Conservation (phyloP, 2,113 vertebrate species). For the Cacatua alba region DNA sequence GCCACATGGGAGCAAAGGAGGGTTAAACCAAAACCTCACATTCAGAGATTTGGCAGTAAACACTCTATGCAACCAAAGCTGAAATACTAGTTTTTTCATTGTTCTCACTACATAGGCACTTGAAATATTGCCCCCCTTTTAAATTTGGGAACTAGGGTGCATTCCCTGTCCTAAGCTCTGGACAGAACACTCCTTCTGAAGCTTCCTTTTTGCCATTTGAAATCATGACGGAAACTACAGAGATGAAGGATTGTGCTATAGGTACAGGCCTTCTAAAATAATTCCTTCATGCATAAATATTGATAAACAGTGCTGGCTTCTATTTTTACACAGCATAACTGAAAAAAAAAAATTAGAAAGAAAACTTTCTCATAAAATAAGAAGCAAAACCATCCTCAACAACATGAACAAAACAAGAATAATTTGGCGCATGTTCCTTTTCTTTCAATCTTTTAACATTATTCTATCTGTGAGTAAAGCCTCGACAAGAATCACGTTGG, state of each 20-base stretch:
- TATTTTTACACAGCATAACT: not conserved
- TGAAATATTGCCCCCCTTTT: not conserved
- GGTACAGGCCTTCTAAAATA: not conserved
- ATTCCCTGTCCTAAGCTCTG: not conserved
- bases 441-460: not conserved
- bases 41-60: not conserved
- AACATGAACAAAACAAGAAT: not conserved
- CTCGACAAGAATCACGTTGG: not conserved
- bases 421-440: not conserved
- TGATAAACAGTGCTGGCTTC: not conserved
- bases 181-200: not conserved
- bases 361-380: not conserved
- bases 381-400: not conserved
- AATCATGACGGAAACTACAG: not conserved
- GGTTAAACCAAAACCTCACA: not conserved
- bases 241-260: not conserved
- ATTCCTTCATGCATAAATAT: not conserved
- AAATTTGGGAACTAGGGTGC: not conserved
- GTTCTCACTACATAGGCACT: not conserved
- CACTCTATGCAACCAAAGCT: not conserved
- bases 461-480: not conserved
- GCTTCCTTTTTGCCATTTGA: not conserved
- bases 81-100: not conserved
- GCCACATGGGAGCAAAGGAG: not conserved
- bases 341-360: not conserved